Percentiles rank a stretch among this genome's conserved stretches.
phyloP scores from a whole-genome alignment of 2,113 vertebrate species.

The Lophotis ruficrista region DNA sequence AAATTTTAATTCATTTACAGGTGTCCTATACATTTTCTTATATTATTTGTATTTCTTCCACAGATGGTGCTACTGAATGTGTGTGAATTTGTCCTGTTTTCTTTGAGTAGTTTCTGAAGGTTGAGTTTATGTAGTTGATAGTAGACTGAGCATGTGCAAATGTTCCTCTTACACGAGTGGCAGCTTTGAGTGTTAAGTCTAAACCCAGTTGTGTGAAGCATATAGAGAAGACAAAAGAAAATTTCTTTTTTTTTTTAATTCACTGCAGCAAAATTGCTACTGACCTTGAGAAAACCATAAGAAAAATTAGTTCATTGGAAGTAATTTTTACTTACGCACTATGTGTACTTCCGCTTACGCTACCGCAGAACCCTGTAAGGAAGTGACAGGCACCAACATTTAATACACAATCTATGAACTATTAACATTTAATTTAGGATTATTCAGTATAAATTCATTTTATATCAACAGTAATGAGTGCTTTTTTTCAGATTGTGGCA shows the following conservation, averaged over 20 bases:
- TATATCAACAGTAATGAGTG: background rate
- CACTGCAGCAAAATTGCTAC: background rate
- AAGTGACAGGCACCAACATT: background rate
- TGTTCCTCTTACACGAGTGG: background rate
- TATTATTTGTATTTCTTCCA: background rate
- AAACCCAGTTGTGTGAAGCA: constrained; percentile 24
- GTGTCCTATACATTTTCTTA: background rate
- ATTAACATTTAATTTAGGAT: constrained; percentile 58
- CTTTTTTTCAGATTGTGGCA: background rate
- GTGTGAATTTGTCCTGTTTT: constrained; percentile 10
- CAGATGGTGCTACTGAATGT: background rate
- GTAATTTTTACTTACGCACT: background rate
- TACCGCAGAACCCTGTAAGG: background rate
- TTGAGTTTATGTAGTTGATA: constrained; percentile 10
- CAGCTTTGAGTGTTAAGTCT: background rate
- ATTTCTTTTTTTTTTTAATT: background rate
- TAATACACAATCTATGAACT: constrained; percentile 34
- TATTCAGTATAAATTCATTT: constrained; percentile 49
- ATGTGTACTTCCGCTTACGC: background rate
- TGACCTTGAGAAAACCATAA: constrained; percentile 15
- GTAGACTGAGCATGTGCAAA: background rate
- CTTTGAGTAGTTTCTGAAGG: constrained; percentile 35
- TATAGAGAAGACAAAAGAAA: background rate
- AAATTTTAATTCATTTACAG: background rate
- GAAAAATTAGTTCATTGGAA: background rate